Base-by-base conservation (phyloP, 2,113 vertebrate species). In the Pluvianellus socialis region DNA sequence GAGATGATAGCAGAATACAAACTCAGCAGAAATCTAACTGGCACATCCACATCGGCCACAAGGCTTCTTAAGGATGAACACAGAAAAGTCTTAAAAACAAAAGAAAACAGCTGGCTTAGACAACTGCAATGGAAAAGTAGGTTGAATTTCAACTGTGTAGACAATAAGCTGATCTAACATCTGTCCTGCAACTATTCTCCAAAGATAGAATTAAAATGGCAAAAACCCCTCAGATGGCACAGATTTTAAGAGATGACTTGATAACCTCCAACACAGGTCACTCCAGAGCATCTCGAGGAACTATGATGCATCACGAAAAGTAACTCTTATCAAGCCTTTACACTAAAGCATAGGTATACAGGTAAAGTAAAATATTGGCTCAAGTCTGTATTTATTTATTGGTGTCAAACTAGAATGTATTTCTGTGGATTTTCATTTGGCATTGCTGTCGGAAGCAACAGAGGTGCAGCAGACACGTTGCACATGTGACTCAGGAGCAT, bases 21-120 rank as follows among this genome's bases (percentile, higher is more conserved):
- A 66, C 45, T 95, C 84, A 95, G 96, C 76, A 95, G 71, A 94
- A 89, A 68, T 73, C 66, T 84, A 92, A 94, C 86, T 91, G 92
- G 94, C 94, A 95, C 76, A 86, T 45, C 42, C 68, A 90, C 79
- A 82, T 19, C 80, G 92, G 74, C 96, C 91, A 91, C 58, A 75
- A 77, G 38, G 35, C 52, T 83, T 91, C 70, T 66, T 88, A 96
- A 86, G 74, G 84, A 95, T 58, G 67, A 94, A 91, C 80, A 91
- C 1, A 2, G 72, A 87, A 91, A 85, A 58, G 55, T 53, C 81
- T 67, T 49, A 68, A 95, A 92, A 90, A 94, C 94, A 95, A 91
- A 89, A 81, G 88, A 87, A 91, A 93, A 90, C 67, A 80, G 44
- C 4, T 96, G 95, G 82, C 79, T 92, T 50, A 63, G n/a, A 63